Base-by-base conservation (phyloP, 2,888 invertebrate species). In the Drosophila testacea region DNA sequence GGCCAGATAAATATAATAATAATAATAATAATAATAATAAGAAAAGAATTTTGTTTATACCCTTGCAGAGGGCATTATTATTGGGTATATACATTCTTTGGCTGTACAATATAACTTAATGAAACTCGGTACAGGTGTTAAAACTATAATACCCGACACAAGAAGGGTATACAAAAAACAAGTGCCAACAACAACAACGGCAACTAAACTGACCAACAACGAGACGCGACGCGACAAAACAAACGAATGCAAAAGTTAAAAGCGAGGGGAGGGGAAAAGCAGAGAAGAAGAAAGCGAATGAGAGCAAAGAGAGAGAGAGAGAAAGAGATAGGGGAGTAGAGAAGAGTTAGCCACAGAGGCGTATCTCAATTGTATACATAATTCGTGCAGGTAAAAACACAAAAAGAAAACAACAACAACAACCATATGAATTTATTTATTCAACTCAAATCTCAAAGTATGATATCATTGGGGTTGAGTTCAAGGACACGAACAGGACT, bases 171-270 rank as follows among this genome's bases (percentile, higher is more conserved):
- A 32, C 32, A 34, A 54, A 52, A 41, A 52, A 16, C n/a, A 42
- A 27, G 27, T 5, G 42, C 22, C n/a, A 39, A n/a, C 38, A 39
- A 39, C 38, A 39, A 38, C 22, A 41, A 22, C 22, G n/a, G 32
- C 50, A 44, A 61, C 51, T 50, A 62, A 66, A 74, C 67, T 78
- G 73, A 74, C 75, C 77, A 78, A 67, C 74, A 73, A 61, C 36
- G 56, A 34, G 46, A 57, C 46, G 79, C 75, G 75, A 79, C 70
- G 57, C 74, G 68, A 32, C 70, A 82, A 82, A 84, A 79, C 83
- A 81, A 79, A 74, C 70, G 73, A 67, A 66, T 63, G 63, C 70
- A 68, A 66, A 67, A 77, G 68, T 62, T 59, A 62, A 67, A 76
- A 62, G 76, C 71, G 54, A 46, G 13, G 39, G n/a, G 11, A 22